Conservation (phyloP, 2,113 vertebrate genomes). For the Chamaea fasciata region DNA sequence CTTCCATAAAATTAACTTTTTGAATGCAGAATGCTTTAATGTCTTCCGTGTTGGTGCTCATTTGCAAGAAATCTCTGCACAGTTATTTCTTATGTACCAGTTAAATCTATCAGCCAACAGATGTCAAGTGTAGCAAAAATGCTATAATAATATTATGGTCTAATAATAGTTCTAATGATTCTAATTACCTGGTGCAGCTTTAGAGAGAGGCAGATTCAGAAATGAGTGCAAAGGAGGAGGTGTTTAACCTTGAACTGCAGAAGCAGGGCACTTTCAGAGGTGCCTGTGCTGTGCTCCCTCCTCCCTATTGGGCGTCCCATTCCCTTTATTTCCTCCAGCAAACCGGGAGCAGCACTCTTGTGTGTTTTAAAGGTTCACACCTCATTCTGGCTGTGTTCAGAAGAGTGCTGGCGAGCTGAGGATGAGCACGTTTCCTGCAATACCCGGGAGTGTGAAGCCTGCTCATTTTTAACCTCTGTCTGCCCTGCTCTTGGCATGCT, state of each 20-base stretch:
- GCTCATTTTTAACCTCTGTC: neutral
- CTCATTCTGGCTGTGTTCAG: neutral
- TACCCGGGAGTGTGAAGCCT: neutral
- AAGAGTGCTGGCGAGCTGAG: neutral
- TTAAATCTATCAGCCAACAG: slow-evolving; percentile 72
- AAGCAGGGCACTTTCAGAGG: neutral
- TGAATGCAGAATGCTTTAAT: neutral
- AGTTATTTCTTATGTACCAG: slow-evolving; percentile 69
- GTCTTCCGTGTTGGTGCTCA: neutral
- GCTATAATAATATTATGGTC: slow-evolving; percentile 70
- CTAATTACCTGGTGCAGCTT: slow-evolving; percentile 65
- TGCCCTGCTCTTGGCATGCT: neutral
- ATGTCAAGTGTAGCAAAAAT: slow-evolving; percentile 70
- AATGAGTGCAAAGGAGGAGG: slow-evolving; percentile 8
- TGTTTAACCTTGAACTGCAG: slow-evolving; percentile 56
- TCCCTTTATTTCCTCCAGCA: neutral
- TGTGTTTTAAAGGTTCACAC: neutral
- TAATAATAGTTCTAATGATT: slow-evolving; percentile 72
- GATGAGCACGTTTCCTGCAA: neutral
- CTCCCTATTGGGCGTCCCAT: fast-evolving
- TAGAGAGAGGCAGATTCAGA: slow-evolving; percentile 50
- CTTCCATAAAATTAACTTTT: slow-evolving; percentile 35
- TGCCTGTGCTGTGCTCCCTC: neutral
- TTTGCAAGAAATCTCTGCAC: slow-evolving; percentile 42
- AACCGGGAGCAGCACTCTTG: neutral